A percentile compares a stretch with the other conserved stretches of the same genome.
phyloP scores from a whole-genome alignment of 1,140 invertebrate genomes.

The Pogonomyrmex californicus region DNA sequence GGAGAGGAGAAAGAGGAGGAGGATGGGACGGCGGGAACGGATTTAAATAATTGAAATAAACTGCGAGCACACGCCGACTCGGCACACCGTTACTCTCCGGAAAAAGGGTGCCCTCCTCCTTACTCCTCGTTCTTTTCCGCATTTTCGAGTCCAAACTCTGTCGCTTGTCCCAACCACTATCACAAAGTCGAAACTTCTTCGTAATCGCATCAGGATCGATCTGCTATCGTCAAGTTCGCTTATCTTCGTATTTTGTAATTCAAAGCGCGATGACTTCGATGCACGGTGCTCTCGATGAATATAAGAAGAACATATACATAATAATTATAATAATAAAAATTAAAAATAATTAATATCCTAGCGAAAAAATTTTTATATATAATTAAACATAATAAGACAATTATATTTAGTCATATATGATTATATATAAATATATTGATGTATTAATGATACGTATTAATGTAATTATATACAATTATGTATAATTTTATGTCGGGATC shows the following conservation, averaged over 20 bases:
- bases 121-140: background rate
- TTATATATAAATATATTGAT: too few species aligned
- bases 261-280: background rate
- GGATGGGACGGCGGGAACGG: slow-evolving; percentile 7
- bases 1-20: background rate
- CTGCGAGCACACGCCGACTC: slow-evolving; percentile 24
- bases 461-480: too few species aligned
- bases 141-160: slow-evolving; percentile 40
- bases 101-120: background rate
- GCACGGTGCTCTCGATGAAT: background rate
- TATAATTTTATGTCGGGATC: too few species aligned
- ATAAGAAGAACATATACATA: background rate
- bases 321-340: background rate
- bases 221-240: background rate
- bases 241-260: slow-evolving; percentile 37
- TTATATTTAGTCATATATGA: too few species aligned
- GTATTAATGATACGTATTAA: too few species aligned
- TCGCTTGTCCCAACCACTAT: slow-evolving; percentile 31
- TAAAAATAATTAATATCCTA: too few species aligned
- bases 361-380: too few species aligned
- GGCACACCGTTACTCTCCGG: slow-evolving; percentile 26
- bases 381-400: too few species aligned
- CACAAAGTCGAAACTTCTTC: slow-evolving; percentile 23
- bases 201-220: slow-evolving; percentile 40
- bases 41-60: slow-evolving; percentile 75